phyloP scores from a whole-genome alignment of 2,797 vertebrate genomes.

The Acanthis flammea region DNA sequence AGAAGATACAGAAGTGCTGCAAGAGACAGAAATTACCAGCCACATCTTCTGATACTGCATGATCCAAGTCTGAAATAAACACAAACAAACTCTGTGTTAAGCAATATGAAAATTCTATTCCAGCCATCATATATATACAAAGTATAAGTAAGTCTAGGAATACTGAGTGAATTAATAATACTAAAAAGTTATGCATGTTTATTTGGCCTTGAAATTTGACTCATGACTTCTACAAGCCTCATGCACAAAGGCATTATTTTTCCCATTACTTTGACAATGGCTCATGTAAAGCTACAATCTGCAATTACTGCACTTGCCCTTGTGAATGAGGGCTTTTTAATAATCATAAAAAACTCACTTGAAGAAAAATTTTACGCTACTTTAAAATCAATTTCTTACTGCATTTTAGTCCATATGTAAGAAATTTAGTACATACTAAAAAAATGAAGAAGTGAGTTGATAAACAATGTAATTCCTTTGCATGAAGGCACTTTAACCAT shows the following conservation, averaged over 20 bases:
- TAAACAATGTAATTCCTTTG: neutral
- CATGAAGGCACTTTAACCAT: neutral
- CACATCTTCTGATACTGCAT: conserved; percentile 80
- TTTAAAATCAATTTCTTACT: neutral
- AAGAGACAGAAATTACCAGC: conserved; percentile 75
- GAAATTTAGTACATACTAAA: neutral
- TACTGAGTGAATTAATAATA: neutral
- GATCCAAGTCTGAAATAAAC: conserved; percentile 79
- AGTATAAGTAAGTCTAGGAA: neutral
- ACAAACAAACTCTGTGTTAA: neutral
- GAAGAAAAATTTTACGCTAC: neutral
- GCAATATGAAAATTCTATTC: neutral
- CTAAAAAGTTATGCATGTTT: neutral
- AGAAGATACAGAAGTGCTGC: neutral
- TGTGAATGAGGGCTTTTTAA: neutral
- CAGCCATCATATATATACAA: neutral
- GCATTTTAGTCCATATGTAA: neutral
- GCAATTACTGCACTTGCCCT: neutral
- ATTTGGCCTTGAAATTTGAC: neutral
- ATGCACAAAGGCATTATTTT: neutral
- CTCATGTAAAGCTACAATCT: neutral
- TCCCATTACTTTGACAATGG: neutral
- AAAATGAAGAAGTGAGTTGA: neutral
- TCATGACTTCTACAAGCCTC: neutral
- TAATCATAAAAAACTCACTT: neutral